These are phyloP conservation scores for Byasa hedistus DNA, from an alignment of 2,888 invertebrate species.

Conservation along the genomic window DNA sequence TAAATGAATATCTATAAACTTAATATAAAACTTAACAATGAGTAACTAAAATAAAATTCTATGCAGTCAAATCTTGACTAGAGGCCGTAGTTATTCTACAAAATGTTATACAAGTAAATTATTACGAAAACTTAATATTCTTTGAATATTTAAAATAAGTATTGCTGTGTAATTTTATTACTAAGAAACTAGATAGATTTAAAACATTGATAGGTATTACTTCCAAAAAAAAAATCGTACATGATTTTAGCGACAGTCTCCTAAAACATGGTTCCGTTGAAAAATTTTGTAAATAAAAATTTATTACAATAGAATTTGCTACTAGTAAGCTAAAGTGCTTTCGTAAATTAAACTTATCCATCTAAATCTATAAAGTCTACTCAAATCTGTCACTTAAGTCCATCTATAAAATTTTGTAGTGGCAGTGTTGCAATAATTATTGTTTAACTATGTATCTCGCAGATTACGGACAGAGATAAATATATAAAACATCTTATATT, in stretches of 20 bases:
- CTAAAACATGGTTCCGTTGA: neutral
- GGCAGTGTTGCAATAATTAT: constrained; percentile 73
- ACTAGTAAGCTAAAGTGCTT: constrained; percentile 17
- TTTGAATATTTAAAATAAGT: neutral
- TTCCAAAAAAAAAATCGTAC: neutral
- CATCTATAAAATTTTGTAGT: constrained; percentile 54
- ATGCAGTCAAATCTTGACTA: constrained; percentile 77
- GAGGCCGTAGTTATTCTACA: constrained; percentile 44
- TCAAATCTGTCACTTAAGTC: constrained; percentile 45
- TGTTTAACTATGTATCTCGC: constrained; percentile 22
- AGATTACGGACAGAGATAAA: constrained; percentile 20
- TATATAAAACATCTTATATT: constrained; percentile 12
- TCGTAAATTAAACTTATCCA: constrained; percentile 20
- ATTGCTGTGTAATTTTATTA: neutral
- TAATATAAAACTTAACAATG: constrained; percentile 35
- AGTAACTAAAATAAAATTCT: constrained; percentile 52
- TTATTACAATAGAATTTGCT: neutral
- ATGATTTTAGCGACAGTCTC: constrained; percentile 9
- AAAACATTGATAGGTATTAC: neutral
- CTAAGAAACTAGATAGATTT: neutral
- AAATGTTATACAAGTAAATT: neutral
- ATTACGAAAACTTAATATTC: too few relatives aligned
- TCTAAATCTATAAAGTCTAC: constrained; percentile 37
- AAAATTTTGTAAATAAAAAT: neutral
- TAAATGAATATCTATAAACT: constrained; percentile 9